Base-by-base conservation (phyloP, 2,113 vertebrate genomes). In the Petrocephalus zakoni region DNA sequence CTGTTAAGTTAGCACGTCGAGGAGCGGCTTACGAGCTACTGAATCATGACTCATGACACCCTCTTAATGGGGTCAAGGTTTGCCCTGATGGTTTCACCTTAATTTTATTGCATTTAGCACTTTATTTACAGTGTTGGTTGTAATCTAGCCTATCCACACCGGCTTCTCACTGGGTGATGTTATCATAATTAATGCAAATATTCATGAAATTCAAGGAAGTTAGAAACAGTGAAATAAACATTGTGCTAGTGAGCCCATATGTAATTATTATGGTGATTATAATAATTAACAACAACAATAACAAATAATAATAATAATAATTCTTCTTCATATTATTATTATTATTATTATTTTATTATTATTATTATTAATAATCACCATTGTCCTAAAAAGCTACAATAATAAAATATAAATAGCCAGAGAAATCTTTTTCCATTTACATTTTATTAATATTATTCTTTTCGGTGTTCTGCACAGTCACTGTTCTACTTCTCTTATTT, bases 51-150 rank as follows among this genome's bases (percentile, higher is more conserved):
- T 34, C 84, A 15, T 55, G 52, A 86, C 84, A 19, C 84, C 29
- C 52, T 86, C 13, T 19, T 85, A 75, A 51, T n/a, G 21, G 82
- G 82, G 47, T 84, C 42, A 84, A 51, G 82, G 6, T 51, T 84
- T 49, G 47, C 42, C 42, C 82, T 51, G 82, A 84, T 84, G 82
- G n/a, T 51, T 49, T 84, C 82, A 84, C 82, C 47, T 84, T 51
- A n/a, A 84, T 51, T 56, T 88, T 29, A 81, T 11, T 88, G 25
- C 49, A n/a, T 78, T 72, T 75, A 17, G 29, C 29, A 75, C 68
- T 75, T 75, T 34, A 34, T 17, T 88, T 78, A 51, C 51, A 13
- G 52, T 53, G 49, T 29, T 88, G 47, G 53, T 55, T 21, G 19
- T 49, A 17, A 49, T 75, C n/a, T 47, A 87, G 29, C 29, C 72